These are phyloP conservation scores for Chiloscyllium punctatum DNA, from an alignment of 2,797 vertebrate species.

Conservation along the genomic window DNA sequence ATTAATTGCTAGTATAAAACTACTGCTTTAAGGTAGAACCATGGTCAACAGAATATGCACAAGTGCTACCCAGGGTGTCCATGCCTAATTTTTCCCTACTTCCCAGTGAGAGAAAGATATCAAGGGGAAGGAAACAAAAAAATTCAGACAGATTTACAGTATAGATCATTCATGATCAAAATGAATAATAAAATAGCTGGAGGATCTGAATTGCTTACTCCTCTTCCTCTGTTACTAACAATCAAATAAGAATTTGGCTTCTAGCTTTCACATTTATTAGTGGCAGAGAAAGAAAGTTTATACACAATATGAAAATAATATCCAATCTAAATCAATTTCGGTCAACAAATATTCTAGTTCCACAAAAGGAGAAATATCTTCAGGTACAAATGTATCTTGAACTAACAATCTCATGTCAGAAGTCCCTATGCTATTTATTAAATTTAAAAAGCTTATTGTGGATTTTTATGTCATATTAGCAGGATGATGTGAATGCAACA, in stretches of 20 bases:
- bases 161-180: background rate
- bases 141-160: background rate
- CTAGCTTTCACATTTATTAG: background rate
- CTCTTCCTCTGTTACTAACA: background rate
- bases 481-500: background rate
- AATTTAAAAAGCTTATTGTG: background rate
- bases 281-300: background rate
- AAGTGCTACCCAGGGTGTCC: background rate
- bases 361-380: background rate
- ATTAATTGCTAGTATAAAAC: background rate
- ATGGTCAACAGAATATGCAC: background rate
- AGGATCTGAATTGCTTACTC: background rate
- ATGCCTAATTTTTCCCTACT: background rate
- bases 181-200: background rate
- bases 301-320: background rate
- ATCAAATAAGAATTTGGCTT: background rate
- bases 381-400: background rate
- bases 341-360: background rate
- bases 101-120: background rate
- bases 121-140: background rate
- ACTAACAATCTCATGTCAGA: background rate
- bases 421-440: background rate
- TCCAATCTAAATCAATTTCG: background rate
- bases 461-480: background rate
- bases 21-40: background rate